These are phyloP conservation scores for Drosophila mulleri DNA, from an alignment of 2,888 invertebrate genomes.

Conservation along the genomic window DNA sequence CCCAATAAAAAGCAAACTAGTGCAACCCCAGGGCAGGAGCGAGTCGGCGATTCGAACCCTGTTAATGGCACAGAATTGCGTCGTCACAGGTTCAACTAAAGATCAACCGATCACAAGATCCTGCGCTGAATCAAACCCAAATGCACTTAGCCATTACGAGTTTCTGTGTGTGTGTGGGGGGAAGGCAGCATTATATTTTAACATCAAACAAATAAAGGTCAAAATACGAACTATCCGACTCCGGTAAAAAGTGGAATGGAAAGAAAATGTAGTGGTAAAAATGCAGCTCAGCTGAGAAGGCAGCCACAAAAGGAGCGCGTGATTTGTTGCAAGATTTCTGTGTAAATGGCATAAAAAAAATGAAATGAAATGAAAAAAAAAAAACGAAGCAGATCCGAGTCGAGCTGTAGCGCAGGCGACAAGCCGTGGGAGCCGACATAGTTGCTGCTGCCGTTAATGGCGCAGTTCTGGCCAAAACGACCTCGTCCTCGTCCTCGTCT, in stretches of 20 bases:
- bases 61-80: conserved; percentile 74
- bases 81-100: conserved; percentile 66
- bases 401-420: conserved; percentile 27
- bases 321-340: conserved; percentile 80
- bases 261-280: conserved; percentile 60
- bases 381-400: conserved; percentile 7
- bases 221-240: conserved; percentile 40
- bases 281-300: conserved; percentile 37
- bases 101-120: conserved; percentile 14
- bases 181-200: conserved; percentile 57
- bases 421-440: conserved; percentile 68
- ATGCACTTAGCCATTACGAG: conserved; percentile 57
- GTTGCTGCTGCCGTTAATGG: conserved; percentile 64
- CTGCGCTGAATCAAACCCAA: conserved; percentile 53
- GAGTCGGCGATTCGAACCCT: conserved; percentile 37
- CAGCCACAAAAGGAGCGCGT: conserved; percentile 68
- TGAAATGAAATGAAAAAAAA: conserved; percentile 34
- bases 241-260: conserved; percentile 13
- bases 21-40: conserved; percentile 47
- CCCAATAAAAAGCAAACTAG: conserved; percentile 76
- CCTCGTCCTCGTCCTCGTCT: conserved; percentile 18
- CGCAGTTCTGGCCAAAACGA: conserved; percentile 58
- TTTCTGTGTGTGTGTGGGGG: conserved; percentile 18
- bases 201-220: conserved; percentile 79
- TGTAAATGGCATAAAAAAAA: conserved; percentile 78